These are phyloP conservation scores for Theocolax elegans DNA, from an alignment of 1,140 invertebrate species.

Conservation along the genomic window DNA sequence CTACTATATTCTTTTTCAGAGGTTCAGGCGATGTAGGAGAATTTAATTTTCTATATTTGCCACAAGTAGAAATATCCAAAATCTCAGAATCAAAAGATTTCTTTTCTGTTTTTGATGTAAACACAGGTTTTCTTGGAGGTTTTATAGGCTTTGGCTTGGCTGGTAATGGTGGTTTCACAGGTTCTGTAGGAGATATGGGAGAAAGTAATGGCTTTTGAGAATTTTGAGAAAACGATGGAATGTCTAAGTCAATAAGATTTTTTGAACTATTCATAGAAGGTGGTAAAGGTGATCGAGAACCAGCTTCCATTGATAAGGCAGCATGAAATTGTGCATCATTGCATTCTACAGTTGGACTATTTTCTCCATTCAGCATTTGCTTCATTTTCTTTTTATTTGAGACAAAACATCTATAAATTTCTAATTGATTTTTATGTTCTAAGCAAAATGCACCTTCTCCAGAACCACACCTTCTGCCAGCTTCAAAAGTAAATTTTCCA, in stretches of 20 bases:
- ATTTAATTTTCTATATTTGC: conserved; percentile 54
- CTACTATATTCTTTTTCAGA: conserved; percentile 56
- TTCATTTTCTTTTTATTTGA: conserved; percentile 88
- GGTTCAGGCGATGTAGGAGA: conserved; percentile 52
- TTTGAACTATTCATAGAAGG: conserved; percentile 72
- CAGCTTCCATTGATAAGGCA: conserved; percentile 78
- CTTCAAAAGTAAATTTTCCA: conserved; percentile 89
- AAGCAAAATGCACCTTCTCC: conserved; percentile 87
- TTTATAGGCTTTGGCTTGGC: conserved; percentile 74
- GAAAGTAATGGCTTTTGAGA: conserved; percentile 54
- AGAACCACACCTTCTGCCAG: conserved; percentile 87
- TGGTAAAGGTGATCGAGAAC: conserved; percentile 80
- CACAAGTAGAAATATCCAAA: conserved; percentile 44
- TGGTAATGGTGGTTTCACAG: conserved; percentile 54
- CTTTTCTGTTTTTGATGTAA: conserved; percentile 61
- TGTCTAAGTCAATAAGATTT: conserved; percentile 65
- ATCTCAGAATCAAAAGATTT: conserved; percentile 50
- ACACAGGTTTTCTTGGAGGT: conserved; percentile 73
- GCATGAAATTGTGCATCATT: conserved; percentile 80
- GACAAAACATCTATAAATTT: conserved; percentile 82
- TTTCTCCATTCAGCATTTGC: conserved; percentile 77
- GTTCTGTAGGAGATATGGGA: conserved; percentile 39
- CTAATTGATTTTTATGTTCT: conserved; percentile 81
- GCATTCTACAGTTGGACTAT: conserved; percentile 74
- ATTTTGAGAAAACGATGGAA: conserved; percentile 57